Percentiles rank a stretch among this genome's conserved stretches.
Evolutionary conservation across 1,140 invertebrate species (phyloP).

Genomic region (Drosophila insularis): DNA sequence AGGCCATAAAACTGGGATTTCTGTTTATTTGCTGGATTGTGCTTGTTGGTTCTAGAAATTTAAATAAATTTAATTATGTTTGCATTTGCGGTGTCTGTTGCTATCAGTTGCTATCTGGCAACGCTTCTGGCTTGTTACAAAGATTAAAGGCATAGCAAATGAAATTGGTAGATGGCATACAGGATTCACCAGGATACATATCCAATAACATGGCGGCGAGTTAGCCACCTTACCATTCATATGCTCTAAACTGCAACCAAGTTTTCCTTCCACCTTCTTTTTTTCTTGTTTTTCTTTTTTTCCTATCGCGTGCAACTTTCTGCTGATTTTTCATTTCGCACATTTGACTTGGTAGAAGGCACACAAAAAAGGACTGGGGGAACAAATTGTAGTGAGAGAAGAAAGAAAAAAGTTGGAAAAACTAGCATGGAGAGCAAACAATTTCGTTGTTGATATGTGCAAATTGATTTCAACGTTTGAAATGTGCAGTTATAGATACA

Average conservation of each 20-base stretch:
- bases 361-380: constrained; percentile 10
- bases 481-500: constrained; percentile 73
- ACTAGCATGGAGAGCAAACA: constrained; percentile 65
- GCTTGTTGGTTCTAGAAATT: constrained; percentile 60
- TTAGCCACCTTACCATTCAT: background rate
- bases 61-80: constrained; percentile 81
- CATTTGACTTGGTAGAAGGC: constrained; percentile 31
- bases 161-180: constrained; percentile 71
- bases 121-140: constrained; percentile 39
- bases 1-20: constrained; percentile 76
- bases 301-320: constrained; percentile 56
- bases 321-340: constrained; percentile 77
- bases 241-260: constrained; percentile 50
- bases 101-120: constrained; percentile 12
- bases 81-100: constrained; percentile 32
- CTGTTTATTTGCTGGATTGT: constrained; percentile 71
- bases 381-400: background rate
- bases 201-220: background rate
- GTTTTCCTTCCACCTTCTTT: constrained; percentile 20
- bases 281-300: background rate
- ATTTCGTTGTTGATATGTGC: constrained; percentile 79
- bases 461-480: constrained; percentile 77
- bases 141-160: constrained; percentile 77
- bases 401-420: constrained; percentile 13
- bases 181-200: constrained; percentile 37